Percentiles rank a stretch among this genome's conserved stretches.
Conservation (phyloP, 2,797 vertebrate species). For the Hapalemur alaotrensis region DNA sequence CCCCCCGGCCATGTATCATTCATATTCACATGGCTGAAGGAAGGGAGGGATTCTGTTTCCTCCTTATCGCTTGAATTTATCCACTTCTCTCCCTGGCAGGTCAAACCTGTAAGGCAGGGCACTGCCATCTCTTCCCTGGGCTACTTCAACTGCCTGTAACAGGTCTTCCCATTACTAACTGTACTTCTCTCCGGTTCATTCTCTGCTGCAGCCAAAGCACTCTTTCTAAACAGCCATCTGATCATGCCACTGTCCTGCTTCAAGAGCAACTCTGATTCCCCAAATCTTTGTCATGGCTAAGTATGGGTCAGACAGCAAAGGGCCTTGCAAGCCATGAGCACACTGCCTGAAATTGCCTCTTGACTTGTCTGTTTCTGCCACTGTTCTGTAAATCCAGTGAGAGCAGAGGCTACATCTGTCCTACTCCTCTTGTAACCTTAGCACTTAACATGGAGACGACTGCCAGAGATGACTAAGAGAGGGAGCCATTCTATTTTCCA, state of each 20-base stretch:
- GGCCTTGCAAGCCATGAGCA: background rate
- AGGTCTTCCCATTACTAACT: background rate
- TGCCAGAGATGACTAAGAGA: background rate
- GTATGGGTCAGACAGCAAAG: background rate
- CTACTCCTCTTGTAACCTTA: background rate
- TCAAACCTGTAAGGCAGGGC: background rate
- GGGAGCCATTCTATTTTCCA: background rate
- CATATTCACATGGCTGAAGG: background rate
- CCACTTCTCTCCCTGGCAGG: background rate
- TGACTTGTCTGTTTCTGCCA: background rate
- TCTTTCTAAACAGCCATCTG: background rate
- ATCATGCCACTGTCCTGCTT: background rate
- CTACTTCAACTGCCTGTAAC: background rate
- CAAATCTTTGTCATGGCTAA: background rate
- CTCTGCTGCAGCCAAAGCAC: background rate
- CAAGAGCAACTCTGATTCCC: background rate
- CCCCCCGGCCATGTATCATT: background rate
- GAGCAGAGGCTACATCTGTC: background rate
- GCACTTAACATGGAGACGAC: background rate
- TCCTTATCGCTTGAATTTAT: background rate
- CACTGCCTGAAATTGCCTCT: background rate
- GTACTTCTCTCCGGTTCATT: background rate
- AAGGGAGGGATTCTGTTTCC: background rate
- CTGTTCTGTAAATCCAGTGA: background rate
- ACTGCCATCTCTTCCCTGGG: background rate